Evolutionary conservation across 2,888 invertebrate species (phyloP).

Genomic region (Amblyteles armatorius): DNA sequence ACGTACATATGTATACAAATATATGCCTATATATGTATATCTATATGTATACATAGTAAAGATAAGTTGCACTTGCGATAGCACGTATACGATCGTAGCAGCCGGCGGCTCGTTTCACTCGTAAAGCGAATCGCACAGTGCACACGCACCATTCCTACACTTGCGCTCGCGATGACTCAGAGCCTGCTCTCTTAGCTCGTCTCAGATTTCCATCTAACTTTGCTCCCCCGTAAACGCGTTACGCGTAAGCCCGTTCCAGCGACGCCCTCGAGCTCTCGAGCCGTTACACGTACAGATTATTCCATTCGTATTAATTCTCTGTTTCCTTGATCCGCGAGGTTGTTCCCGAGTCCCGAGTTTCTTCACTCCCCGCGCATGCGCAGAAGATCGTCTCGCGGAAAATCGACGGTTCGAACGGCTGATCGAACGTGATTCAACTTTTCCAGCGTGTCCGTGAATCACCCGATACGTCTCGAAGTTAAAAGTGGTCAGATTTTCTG

Average conservation of each 20-base stretch:
- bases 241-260: constrained; percentile 37
- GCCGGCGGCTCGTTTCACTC: constrained; percentile 25
- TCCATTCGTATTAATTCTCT: constrained; percentile 11
- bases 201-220: constrained; percentile 57
- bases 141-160: constrained; percentile 11
- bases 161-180: constrained; percentile 21
- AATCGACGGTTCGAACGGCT: not conserved
- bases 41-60: not conserved
- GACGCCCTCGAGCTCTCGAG: constrained; percentile 1
- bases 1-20: not conserved
- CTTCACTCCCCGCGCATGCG: not conserved
- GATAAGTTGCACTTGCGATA: not conserved
- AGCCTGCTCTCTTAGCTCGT: constrained; percentile 34
- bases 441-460: not conserved
- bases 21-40: too few relatives aligned
- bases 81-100: not conserved
- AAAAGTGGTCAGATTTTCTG: constrained; percentile 15
- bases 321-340: not conserved
- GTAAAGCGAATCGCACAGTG: constrained; percentile 18
- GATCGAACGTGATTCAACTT: not conserved
- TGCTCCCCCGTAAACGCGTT: constrained; percentile 44
- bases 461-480: constrained; percentile 12
- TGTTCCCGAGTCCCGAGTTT: not conserved
- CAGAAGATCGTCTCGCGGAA: not conserved
- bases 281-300: not conserved